Conservation (phyloP, 2,113 vertebrate genomes). For the Hoplias malabaricus region DNA sequence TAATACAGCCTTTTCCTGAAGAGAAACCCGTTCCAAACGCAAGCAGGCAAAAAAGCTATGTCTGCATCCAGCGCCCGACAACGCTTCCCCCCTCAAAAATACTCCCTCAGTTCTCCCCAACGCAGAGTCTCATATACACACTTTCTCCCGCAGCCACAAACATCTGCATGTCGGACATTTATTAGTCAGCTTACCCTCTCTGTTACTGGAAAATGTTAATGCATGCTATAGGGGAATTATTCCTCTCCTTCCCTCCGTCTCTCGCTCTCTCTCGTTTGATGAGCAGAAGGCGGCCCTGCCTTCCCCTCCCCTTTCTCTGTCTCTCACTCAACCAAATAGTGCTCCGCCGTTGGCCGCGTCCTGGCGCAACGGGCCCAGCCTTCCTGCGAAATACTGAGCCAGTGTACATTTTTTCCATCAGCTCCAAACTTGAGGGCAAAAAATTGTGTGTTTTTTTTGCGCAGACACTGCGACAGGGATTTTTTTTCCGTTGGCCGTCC, state of each 20-base stretch:
- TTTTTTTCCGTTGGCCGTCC: neutral
- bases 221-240: constrained; percentile 41
- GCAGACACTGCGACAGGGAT: constrained; percentile 57
- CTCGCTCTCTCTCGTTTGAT: constrained; percentile 52
- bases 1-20: constrained; percentile 34
- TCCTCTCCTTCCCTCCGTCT: constrained; percentile 47
- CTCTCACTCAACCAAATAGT: constrained; percentile 56
- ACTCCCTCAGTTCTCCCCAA: neutral
- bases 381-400: constrained; percentile 75
- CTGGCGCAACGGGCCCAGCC: constrained; percentile 42
- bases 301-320: constrained; percentile 57
- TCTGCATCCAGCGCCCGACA: constrained; percentile 30
- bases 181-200: constrained; percentile 54
- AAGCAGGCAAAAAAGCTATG: constrained; percentile 40
- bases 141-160: constrained; percentile 14
- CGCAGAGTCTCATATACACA: constrained; percentile 5
- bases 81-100: constrained; percentile 2
- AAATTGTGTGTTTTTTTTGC: constrained; percentile 42
- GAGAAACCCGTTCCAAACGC: constrained; percentile 57
- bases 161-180: constrained; percentile 3
- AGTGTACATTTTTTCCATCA: constrained; percentile 44
- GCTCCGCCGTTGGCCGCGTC: constrained; percentile 6
- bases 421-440: constrained; percentile 42
- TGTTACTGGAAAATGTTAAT: constrained; percentile 24
- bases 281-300: constrained; percentile 58